Base-by-base conservation (phyloP, 2,113 vertebrate species). In the Prolemur simus region DNA sequence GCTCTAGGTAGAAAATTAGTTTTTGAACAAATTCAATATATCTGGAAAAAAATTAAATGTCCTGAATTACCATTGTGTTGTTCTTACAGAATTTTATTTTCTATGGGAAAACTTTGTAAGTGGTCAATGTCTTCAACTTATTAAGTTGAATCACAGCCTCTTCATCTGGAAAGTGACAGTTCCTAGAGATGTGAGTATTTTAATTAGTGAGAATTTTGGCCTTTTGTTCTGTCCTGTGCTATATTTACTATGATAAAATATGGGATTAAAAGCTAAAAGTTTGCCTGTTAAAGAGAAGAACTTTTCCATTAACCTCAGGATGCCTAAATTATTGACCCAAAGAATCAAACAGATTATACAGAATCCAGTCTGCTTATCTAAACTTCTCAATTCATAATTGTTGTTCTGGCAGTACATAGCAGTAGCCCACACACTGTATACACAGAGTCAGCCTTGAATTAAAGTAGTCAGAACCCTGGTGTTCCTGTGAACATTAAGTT, bases 21-120 rank as follows among this genome's bases (percentile, higher is more conserved):
- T 20, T 87, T 97, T 93, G 77, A 87, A 92, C 68, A 94, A 97
- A 78, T 95, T 94, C 71, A 94, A 83, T 96, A 87, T 83, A 86
- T 13, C 12, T 52, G 21, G 60, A 63, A n/a, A 94, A 45, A 80
- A 86, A 49, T 77, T 54, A 87, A 96, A 78, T 66, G 15, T 77
- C 32, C 42, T 83, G 49, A 95, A 84, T 92, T 63, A 60, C 64
- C 29, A 87, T 5, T 77, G 14, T 47, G 32, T 52, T 81, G 18
- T 68, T 92, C 56, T 25, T 84, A 6, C 13, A 76, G 85, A 64
- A 82, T 37, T 81, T 71, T 87, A 14, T 56, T 68, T 81, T 45
- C 63, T 42, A 4, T 11, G n/a, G 45, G 29, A 17, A 9, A 71
- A 71, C 37, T 54, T 87, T 76, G 49, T 49, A 47, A 66, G 9